Evolutionary conservation across 2,113 vertebrate genomes (phyloP).

Genomic region (Corvus cornix): DNA sequence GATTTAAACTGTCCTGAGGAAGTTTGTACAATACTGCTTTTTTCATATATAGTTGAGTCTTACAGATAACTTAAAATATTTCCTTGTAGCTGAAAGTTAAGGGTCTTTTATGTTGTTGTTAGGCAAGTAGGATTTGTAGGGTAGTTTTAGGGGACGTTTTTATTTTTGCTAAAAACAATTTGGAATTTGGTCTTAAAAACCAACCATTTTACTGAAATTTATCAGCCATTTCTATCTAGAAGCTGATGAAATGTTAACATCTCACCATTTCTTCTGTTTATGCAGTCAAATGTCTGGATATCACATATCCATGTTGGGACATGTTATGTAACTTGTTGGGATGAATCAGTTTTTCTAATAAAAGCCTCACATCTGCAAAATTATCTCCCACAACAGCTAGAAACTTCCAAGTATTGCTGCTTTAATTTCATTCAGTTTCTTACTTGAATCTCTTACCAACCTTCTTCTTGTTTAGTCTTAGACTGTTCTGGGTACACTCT

Average conservation of each 20-base stretch:
- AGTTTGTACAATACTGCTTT: not conserved
- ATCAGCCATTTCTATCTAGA: not conserved
- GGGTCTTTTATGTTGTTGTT: not conserved
- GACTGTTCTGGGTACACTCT: not conserved
- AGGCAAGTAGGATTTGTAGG: not conserved
- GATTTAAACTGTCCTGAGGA: not conserved
- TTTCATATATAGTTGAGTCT: not conserved
- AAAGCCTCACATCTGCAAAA: not conserved
- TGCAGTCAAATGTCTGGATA: not conserved
- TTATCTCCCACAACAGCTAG: not conserved
- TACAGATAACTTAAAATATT: not conserved
- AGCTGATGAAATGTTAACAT: not conserved
- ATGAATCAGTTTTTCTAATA: not conserved
- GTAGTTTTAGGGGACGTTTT: not conserved
- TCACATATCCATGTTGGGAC: not conserved
- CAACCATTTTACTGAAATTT: not conserved
- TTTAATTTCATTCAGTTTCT: not conserved
- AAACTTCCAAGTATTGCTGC: not conserved
- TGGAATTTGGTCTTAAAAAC: not conserved
- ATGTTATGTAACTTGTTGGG: not conserved
- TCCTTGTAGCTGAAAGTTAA: not conserved
- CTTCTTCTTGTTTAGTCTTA: not conserved
- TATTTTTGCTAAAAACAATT: not conserved
- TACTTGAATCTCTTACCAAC: not conserved
- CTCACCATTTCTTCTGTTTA: not conserved